Evolutionary conservation across 2,888 invertebrate species (phyloP), one percentile per base, ranked within the genome.

Genomic region (Apamea crenata): DNA sequence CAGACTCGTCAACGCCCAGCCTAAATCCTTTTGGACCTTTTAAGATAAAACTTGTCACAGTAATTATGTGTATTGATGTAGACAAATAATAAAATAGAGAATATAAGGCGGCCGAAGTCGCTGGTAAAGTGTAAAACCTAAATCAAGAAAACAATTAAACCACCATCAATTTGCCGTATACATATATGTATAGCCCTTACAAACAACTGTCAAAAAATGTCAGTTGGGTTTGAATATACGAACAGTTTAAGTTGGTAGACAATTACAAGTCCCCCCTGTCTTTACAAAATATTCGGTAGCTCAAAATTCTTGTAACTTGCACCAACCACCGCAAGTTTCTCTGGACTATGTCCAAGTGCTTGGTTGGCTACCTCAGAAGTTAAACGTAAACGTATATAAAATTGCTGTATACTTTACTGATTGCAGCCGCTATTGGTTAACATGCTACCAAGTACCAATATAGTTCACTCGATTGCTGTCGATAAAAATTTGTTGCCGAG

Each of bases 381-480:
- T 93, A 94, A 94, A 93, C 92, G 91, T 93, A 92, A 94, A 93
- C 92, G 91, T 93, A 93, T 94, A 95, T 94, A 94, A 94, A 94
- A 94, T 94, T 87, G 93, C 87, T 94, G 94, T 95, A 94, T 95
- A 93, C 94, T 93, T 94, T 93, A 93, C 94, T 95, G 96, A 95
- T 95, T 95, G 95, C 94, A 89, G 91, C 91, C 90, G 87, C 87
- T 91, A 92, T 89, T 89, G 85, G 80, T 83, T 65, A 80, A 77
- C 76, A 81, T 77, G 72, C 68, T 61, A 59, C 65, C 53, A 75
- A 86, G 78, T 73, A 77, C 77, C 75, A 66, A 77, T 77, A 70
- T 61, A 47, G 69, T 80, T 50, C 44, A 61, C 74, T 74, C 65
- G 29, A 84, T 70, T 68, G 67, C 50, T 47, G 18, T 75, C 65